A percentile compares a stretch with the other conserved stretches of the same genome.
phyloP scores from a whole-genome alignment of 2,797 vertebrate genomes.

The Acipenser ruthenus region DNA sequence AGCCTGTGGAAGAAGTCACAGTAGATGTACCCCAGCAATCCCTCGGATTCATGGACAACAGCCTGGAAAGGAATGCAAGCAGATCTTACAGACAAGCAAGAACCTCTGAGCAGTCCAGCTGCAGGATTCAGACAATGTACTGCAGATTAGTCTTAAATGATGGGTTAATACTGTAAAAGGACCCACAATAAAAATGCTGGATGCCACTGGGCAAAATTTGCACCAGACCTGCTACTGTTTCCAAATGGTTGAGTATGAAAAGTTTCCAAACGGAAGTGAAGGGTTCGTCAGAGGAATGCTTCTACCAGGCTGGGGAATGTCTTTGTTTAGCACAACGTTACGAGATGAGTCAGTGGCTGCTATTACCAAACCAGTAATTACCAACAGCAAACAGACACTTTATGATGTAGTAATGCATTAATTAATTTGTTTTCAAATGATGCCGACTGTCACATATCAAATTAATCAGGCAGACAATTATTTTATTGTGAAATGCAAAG shows the following conservation, averaged over 20 bases:
- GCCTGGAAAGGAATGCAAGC: conserved; percentile 59
- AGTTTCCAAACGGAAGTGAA: not conserved
- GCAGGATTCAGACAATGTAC: not conserved
- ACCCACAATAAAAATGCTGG: too few species aligned
- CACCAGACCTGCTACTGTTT: not conserved
- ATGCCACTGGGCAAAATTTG: not conserved
- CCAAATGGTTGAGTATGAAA: not conserved
- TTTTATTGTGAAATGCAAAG: too few species aligned
- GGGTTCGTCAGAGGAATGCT: too few species aligned
- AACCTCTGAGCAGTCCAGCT: not conserved
- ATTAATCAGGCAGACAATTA: too few species aligned
- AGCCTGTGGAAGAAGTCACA: conserved; percentile 91
- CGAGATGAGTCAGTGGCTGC: too few species aligned
- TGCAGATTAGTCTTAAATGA: not conserved
- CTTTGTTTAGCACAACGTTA: too few species aligned
- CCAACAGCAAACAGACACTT: too few species aligned
- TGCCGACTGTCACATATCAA: too few species aligned
- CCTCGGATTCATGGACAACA: conserved; percentile 89
- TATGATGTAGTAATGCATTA: too few species aligned
- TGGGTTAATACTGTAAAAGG: not conserved
- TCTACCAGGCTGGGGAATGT: too few species aligned
- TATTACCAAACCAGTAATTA: too few species aligned
- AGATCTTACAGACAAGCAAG: not conserved
- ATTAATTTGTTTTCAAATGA: too few species aligned
- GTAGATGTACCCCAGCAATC: conserved; percentile 89